phyloP scores from a whole-genome alignment of 2,888 invertebrate species.

The Nomada ferruginata region DNA sequence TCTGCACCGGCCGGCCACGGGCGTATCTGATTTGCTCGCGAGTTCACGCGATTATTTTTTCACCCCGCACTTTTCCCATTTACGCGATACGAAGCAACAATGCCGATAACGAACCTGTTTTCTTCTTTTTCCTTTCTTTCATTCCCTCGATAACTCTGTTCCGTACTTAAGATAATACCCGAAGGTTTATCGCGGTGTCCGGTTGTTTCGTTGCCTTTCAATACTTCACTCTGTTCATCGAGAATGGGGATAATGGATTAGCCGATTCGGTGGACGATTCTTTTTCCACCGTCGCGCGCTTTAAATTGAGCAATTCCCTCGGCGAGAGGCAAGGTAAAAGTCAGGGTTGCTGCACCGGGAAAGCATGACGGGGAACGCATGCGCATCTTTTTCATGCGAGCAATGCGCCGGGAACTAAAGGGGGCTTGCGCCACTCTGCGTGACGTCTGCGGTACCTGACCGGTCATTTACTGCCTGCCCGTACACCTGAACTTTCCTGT shows the following conservation, averaged over 20 bases:
- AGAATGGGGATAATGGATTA: not conserved
- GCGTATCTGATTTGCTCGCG: conserved; percentile 36
- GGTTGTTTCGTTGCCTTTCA: not conserved
- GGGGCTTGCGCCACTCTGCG: conserved; percentile 49
- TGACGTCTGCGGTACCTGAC: conserved; percentile 59
- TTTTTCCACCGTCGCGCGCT: not conserved
- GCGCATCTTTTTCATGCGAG: conserved; percentile 46
- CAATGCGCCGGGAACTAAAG: conserved; percentile 31
- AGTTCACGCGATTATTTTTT: conserved; percentile 41
- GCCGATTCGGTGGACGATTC: not conserved
- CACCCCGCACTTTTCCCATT: not conserved
- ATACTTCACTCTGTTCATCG: not conserved
- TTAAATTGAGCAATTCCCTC: conserved; percentile 31
- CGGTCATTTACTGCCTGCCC: conserved; percentile 57
- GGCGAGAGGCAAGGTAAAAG: conserved; percentile 33
- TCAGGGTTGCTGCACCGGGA: conserved; percentile 41
- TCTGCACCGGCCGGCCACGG: conserved; percentile 39
- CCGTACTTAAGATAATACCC: not conserved
- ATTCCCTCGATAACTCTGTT: not conserved
- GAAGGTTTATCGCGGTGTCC: not conserved
- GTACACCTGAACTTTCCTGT: not conserved
- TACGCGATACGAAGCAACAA: not conserved
- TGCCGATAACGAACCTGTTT: conserved; percentile 3
- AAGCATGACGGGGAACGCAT: conserved; percentile 33
- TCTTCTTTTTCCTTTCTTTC: not conserved